Base-by-base conservation (phyloP, 2,888 invertebrate species). In the Coecobrya sp. region DNA sequence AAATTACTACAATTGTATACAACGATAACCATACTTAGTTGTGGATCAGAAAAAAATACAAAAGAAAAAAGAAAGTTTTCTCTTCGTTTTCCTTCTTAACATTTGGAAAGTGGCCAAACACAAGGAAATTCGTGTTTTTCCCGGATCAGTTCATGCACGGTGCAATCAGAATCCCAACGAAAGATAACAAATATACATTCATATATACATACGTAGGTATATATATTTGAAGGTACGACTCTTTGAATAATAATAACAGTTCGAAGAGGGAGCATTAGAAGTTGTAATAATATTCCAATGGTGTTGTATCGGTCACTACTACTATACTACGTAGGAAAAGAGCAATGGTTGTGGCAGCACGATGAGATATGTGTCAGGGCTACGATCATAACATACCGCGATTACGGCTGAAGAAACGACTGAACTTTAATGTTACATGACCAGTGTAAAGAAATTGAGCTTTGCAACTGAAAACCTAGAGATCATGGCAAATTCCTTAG, bases 61-160 rank as follows among this genome's bases (percentile, higher is more conserved):
- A 85, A 70, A 90, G 70, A 68, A 68, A 52, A 73, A 25, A 25
- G 49, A 82, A 84, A 85, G 62, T 73, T 90, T 90, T 85, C 76
- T 19, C 70, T 62, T 62, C 52, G 27, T 55, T 62, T 62, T 85
- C 85, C 65, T 73, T 84, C 76, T 65, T 62, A 85, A 76, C 85
- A 59, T 76, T 85, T 90, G 89, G 89, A 90, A 85, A 84, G 62
- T 85, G 76, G 89, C 89, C 89, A 90, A 90, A 90, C 73, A 90
- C 73, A 76, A 62, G 89, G 65, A 73, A 76, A 85, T 84, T 59
- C 85, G 84, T 90, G 84, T 90, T 90, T 90, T 90, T 85, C 76
- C 76, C 76, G 76, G 89, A 85, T 90, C 85, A 85, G 36, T 73
- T 89, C 59, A 89, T 89, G 76, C 70, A 85, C 89, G 19, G 59